These are phyloP conservation scores for Elanoides forficatus DNA, from an alignment of 2,113 vertebrate species.

Conservation along the genomic window DNA sequence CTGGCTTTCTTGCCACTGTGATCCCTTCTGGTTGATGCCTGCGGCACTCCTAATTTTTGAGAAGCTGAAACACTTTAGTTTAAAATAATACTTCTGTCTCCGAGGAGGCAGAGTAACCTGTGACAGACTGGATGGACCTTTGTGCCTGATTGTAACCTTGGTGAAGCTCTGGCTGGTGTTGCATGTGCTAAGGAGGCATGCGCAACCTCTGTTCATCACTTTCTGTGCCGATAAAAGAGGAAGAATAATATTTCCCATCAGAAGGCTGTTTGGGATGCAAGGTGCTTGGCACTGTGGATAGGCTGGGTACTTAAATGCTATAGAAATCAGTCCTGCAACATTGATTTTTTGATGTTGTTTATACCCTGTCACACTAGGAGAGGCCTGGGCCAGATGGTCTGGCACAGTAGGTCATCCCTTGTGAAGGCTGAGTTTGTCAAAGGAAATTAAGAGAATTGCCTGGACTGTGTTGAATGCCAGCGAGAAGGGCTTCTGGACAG, in stretches of 20 bases:
- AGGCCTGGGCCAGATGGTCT: conserved; percentile 10
- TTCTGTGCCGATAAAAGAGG: background rate
- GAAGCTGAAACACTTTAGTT: background rate
- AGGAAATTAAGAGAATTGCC: conserved; percentile 1
- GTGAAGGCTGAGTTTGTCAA: background rate
- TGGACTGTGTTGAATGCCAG: background rate
- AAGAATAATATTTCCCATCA: background rate
- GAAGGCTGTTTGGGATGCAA: background rate
- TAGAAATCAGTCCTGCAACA: background rate
- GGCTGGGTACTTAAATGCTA: background rate
- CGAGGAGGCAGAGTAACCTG: background rate
- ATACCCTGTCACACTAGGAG: background rate
- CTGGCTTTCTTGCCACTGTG: background rate
- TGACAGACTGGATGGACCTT: background rate
- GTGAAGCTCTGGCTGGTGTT: background rate
- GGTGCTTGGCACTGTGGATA: background rate
- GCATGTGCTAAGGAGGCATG: background rate
- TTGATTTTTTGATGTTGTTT: background rate
- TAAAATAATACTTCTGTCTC: background rate
- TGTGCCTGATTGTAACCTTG: background rate
- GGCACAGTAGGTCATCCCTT: background rate
- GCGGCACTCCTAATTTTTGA: background rate
- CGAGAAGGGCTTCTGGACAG: background rate
- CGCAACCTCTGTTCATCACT: background rate
- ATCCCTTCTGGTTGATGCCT: background rate